phyloP scores from a whole-genome alignment of 2,797 vertebrate genomes.

The Silurus aristotelis region DNA sequence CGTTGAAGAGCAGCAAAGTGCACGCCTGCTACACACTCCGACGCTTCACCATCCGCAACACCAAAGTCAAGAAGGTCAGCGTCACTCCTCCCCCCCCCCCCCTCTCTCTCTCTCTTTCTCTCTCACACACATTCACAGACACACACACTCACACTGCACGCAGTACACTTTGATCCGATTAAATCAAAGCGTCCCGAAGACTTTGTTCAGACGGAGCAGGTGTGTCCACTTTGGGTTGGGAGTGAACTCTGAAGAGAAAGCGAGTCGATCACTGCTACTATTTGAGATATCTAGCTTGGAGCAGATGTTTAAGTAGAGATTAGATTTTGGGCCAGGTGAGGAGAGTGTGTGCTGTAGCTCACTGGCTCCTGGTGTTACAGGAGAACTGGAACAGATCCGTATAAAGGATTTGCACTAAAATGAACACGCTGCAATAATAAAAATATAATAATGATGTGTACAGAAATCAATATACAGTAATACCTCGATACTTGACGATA shows the following conservation, averaged over 20 bases:
- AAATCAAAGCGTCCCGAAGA: conserved; percentile 17
- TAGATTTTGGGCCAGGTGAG: conserved; percentile 3
- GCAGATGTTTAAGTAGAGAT: conserved; percentile 35
- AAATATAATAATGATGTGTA: background rate
- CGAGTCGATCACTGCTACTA: conserved; percentile 4
- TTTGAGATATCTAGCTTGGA: conserved; percentile 8
- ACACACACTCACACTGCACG: background rate
- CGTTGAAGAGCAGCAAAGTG: conserved; percentile 86
- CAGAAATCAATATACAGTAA: background rate
- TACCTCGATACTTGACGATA: too few relatives aligned
- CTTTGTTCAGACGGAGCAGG: conserved; percentile 6
- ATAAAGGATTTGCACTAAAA: background rate
- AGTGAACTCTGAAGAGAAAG: conserved; percentile 23
- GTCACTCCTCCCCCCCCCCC: background rate
- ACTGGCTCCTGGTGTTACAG: background rate
- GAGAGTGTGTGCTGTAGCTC: background rate
- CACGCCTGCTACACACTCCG: conserved; percentile 90
- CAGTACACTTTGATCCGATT: conserved; percentile 25
- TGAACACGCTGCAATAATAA: background rate
- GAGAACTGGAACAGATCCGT: background rate
- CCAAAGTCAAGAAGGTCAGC: conserved; percentile 88
- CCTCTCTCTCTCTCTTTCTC: background rate
- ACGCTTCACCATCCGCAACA: conserved; percentile 83
- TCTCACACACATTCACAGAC: background rate
- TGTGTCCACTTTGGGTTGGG: conserved; percentile 4